A percentile compares a stretch with the other conserved stretches of the same genome.
phyloP scores from a whole-genome alignment of 92 coral and sea anemone genomes.

The Siderastrea radians region DNA sequence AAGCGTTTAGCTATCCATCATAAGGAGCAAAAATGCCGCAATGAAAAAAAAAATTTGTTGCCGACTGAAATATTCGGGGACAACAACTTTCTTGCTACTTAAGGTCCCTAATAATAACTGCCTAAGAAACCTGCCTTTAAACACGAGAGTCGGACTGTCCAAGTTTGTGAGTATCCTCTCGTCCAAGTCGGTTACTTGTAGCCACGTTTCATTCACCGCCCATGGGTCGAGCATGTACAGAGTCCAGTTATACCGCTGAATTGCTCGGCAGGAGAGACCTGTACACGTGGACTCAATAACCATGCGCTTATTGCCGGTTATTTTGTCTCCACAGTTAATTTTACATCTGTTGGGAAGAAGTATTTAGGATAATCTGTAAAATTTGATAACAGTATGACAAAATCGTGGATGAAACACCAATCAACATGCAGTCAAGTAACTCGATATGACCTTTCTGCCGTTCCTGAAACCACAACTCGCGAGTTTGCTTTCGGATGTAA shows the following conservation, averaged over 20 bases:
- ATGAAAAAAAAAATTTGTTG: too few relatives aligned
- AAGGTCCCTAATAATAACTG: neutral
- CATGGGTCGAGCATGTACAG: slow-evolving; percentile 44
- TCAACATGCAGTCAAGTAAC: too few relatives aligned
- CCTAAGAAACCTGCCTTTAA: slow-evolving; percentile 32
- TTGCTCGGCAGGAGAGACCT: slow-evolving; percentile 73
- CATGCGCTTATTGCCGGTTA: slow-evolving; percentile 66
- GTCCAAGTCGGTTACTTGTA: slow-evolving; percentile 43
- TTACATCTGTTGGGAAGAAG: slow-evolving; percentile 51
- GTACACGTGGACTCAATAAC: slow-evolving; percentile 67
- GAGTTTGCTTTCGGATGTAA: too few relatives aligned
- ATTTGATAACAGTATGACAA: too few relatives aligned
- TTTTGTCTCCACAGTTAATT: slow-evolving; percentile 74
- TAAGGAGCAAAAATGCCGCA: too few relatives aligned
- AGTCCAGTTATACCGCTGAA: slow-evolving; percentile 70
- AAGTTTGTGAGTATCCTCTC: slow-evolving; percentile 66
- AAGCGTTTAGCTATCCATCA: too few relatives aligned
- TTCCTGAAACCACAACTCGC: too few relatives aligned
- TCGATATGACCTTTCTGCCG: too few relatives aligned
- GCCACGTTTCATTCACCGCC: slow-evolving; percentile 52
- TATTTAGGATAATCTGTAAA: neutral
- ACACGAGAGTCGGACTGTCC: slow-evolving; percentile 73
- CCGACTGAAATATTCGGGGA: too few relatives aligned
- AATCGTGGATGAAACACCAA: too few relatives aligned
- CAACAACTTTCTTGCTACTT: too few relatives aligned